Evolutionary conservation across 2,888 invertebrate species (phyloP).

Genomic region (Luperina testacea): DNA sequence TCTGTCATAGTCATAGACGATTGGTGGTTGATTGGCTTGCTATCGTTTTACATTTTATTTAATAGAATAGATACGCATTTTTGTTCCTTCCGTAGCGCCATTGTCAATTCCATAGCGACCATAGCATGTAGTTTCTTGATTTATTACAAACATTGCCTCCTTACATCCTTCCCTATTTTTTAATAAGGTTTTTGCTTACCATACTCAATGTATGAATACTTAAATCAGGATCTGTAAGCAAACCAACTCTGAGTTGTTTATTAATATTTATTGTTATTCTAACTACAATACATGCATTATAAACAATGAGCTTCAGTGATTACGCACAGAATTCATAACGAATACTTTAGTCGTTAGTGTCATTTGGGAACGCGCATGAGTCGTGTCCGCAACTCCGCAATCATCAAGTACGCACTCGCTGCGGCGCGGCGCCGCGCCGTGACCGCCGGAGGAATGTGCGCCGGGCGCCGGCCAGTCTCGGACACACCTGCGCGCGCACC

Average conservation of each 20-base stretch:
- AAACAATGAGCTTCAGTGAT: conserved; percentile 38
- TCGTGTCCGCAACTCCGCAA: conserved; percentile 66
- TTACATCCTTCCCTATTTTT: neutral
- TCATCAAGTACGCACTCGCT: conserved; percentile 71
- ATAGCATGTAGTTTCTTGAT: neutral
- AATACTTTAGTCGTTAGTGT: conserved; percentile 55
- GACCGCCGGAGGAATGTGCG: conserved; percentile 90
- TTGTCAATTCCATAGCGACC: neutral
- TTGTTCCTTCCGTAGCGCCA: neutral
- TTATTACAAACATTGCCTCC: neutral
- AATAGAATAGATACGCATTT: neutral
- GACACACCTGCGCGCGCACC: conserved; percentile 91
- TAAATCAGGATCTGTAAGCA: neutral
- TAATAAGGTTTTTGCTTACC: neutral
- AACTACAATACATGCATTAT: conserved; percentile 27
- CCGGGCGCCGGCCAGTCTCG: conserved; percentile 92
- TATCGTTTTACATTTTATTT: neutral
- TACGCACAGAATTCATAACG: conserved; percentile 55
- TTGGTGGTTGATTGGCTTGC: neutral
- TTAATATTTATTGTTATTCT: conserved; percentile 32
- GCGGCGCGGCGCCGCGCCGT: conserved; percentile 69
- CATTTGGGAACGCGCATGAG: conserved; percentile 56
- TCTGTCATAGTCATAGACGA: neutral
- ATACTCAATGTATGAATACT: neutral
- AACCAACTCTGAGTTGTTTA: conserved; percentile 12